Evolutionary conservation across 2,888 invertebrate genomes (phyloP).

Genomic region (Diplazon laetatorius): DNA sequence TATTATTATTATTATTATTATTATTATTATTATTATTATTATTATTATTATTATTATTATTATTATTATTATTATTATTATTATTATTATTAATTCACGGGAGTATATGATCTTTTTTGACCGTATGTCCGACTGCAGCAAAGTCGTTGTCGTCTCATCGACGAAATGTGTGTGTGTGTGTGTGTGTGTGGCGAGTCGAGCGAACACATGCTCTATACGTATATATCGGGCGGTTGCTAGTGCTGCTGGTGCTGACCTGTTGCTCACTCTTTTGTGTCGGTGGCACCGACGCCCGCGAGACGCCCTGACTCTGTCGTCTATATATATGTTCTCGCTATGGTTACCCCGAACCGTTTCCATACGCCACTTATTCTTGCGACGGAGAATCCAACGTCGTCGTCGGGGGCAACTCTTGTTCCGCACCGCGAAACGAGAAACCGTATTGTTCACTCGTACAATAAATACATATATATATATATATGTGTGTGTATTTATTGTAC

Average conservation of each 20-base stretch:
- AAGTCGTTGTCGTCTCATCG: conserved; percentile 44
- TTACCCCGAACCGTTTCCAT: conserved; percentile 73
- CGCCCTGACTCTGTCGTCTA: conserved; percentile 12
- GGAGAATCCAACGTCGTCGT: conserved; percentile 58
- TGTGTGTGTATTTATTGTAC: conserved; percentile 13
- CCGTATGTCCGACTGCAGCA: conserved; percentile 47
- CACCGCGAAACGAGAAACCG: conserved; percentile 76
- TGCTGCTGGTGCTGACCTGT: conserved; percentile 76
- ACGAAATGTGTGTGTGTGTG: too few relatives aligned
- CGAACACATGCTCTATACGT: conserved; percentile 34
- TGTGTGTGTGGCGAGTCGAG: conserved; percentile 61
- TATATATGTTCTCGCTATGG: conserved; percentile 52
- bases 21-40: too few relatives aligned
- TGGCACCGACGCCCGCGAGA: conserved; percentile 55
- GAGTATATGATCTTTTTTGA: too few relatives aligned
- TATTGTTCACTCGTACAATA: conserved; percentile 70
- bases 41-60: too few relatives aligned
- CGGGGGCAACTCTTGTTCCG: conserved; percentile 70
- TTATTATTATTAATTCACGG: too few relatives aligned
- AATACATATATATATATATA: neutral
- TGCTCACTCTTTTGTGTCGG: conserved; percentile 78
- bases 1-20: too few relatives aligned
- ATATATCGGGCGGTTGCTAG: too few relatives aligned
- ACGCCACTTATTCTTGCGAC: conserved; percentile 75
- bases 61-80: too few relatives aligned